Base-by-base conservation (phyloP, 2,113 vertebrate species). In the Pithys albifrons region DNA sequence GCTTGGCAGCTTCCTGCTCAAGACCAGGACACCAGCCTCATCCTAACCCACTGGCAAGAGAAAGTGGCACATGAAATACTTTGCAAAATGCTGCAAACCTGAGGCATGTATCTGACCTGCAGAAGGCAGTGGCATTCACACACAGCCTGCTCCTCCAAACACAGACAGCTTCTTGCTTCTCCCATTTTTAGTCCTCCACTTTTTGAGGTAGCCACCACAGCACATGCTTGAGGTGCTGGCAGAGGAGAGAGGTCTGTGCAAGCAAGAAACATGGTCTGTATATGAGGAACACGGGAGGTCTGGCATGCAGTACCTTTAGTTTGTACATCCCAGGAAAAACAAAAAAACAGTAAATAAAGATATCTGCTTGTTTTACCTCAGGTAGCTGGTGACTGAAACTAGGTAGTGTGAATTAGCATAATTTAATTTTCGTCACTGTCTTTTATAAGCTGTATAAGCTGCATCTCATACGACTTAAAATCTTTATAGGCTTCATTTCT, bases 151-250 rank as follows among this genome's bases (percentile, higher is more conserved):
- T 90, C 14, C 61, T 89, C 58, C 74, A 82, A 66, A 52, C 73
- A 62, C 72, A 88, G 52, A 15, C 23, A 35, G 19, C 72, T 82
- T 75, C 49, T 73, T 62, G n/a, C n/a, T 92, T 91, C 75, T 88
- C 4, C 10, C 37, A 15, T 85, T 91, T 75, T 61, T 66, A 55
- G 73, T 71, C 70, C 87, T 94, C 28, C 54, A 35, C 14, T 80
- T 90, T 79, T 37, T 90, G 82, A 94, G 91, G 82, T 86, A 83
- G 75, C 54, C 43, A 78, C 41, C 61, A 85, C 86, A 87, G 77
- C 49, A 78, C 49, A 69, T 54, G 54, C 54, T 79, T 70, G 58
- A 89, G 54, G 51, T 88, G 37, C 67, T 88, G 81, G 71, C 70
- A 91, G 84, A 57, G 67, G 33, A 85, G 51, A 22, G 5, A 69